Evolutionary conservation across 2,797 vertebrate species (phyloP), one percentile per base, ranked within the genome.

Genomic region (Steatocranus sp.): DNA sequence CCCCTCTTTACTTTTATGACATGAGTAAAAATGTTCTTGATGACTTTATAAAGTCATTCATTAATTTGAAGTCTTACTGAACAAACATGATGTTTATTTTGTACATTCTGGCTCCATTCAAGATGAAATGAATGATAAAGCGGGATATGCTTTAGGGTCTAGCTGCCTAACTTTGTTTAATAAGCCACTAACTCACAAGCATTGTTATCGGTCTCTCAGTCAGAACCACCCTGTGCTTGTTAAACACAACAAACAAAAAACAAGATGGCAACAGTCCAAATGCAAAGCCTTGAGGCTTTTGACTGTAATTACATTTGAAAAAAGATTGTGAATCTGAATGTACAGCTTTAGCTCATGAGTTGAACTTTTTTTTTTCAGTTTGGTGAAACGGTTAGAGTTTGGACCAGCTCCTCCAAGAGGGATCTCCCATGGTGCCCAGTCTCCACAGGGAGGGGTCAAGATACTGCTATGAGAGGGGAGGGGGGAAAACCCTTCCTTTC

Each of bases 351-450:
- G 5, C 20, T 88, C 27, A 46, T 49, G 4, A 68, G 7, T 73
- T 68, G 4, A 50, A 14, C 82, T 56, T 83, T 92, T 63, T 89
- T 89, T 34, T 95, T 95, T 75, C 96, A 99, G 98, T 93, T 96
- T 97, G 95, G 97, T 95, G 80, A 99, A 98, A 89, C 95, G 97
- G 87, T 93, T 99, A 93, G 98, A 99, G 78, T 98, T 99, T 86
- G 97, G 97, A 87, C 91, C 96, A 6, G 93, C 93, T 32, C 90
- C 97, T 56, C 92, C 96, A 1, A 96, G 93, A 84, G 81, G 92
- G 5, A 41, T 96, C 0, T 94, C 96, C 10, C 94, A 97, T 2
- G 83, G 94, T 3, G 88, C 93, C 80, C 97, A 96, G 48, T 96
- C 98, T 36, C 96, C 97, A 3, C 97, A 97, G 84, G 97, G 96